Conservation (phyloP, 2,797 vertebrate genomes). For the Chaenodraco wilsoni region DNA sequence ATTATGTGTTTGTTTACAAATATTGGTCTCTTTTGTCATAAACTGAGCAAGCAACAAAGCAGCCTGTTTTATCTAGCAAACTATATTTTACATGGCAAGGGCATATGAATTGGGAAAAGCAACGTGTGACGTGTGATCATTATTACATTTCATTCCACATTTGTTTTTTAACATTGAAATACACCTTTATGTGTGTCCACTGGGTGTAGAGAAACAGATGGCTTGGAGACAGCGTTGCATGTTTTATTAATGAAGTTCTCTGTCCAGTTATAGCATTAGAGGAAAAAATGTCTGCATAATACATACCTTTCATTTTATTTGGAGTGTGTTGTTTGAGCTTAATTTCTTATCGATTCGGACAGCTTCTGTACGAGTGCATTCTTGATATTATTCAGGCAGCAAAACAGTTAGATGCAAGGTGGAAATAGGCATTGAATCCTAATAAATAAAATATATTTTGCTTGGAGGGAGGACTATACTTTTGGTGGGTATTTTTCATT, state of each 20-base stretch:
- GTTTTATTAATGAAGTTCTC: constrained; percentile 66
- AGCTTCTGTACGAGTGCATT: not conserved
- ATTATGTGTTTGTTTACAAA: not conserved
- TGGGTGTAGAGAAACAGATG: constrained; percentile 18
- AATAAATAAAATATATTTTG: not conserved
- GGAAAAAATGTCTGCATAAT: constrained; percentile 57
- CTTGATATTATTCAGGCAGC: not conserved
- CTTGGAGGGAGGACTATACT: not conserved
- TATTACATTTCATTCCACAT: not conserved
- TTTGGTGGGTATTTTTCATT: not conserved
- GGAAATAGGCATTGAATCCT: not conserved
- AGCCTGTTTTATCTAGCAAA: not conserved
- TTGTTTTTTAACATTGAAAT: constrained; percentile 8
- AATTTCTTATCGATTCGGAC: constrained; percentile 36
- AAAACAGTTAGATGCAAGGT: not conserved
- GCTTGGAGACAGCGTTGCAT: constrained; percentile 48
- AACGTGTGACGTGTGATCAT: not conserved
- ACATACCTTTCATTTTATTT: constrained; percentile 16
- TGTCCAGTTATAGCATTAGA: constrained; percentile 46
- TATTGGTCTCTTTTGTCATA: no score
- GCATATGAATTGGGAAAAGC: not conserved
- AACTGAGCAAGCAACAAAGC: no score
- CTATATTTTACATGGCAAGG: not conserved
- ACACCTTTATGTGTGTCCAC: constrained; percentile 15
- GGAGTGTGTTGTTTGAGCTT: constrained; percentile 10